A percentile compares a stretch with the other conserved stretches of the same genome.
Conservation (phyloP, 2,888 invertebrate species). For the Pachymerium ferrugineum region DNA sequence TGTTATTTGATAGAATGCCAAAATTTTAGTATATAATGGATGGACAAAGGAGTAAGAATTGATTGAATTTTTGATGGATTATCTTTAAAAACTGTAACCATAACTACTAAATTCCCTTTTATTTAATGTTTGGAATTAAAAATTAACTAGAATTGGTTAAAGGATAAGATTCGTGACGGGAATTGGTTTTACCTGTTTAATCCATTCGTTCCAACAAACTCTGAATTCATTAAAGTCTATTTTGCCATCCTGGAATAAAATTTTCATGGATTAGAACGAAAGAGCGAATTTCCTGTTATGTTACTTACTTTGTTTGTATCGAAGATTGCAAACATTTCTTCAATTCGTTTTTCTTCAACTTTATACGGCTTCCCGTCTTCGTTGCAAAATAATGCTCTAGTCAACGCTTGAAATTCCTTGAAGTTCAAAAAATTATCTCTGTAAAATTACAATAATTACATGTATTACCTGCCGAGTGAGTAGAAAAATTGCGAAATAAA, state of each 20-base stretch:
- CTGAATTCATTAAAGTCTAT: conserved; percentile 77
- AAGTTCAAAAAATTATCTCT: conserved; percentile 72
- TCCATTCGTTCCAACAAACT: conserved; percentile 84
- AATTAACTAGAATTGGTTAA: not conserved
- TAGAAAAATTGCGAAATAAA: too few relatives aligned
- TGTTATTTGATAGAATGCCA: conserved; percentile 12
- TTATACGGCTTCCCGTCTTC: conserved; percentile 77
- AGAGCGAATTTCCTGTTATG: not conserved
- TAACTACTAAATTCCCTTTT: not conserved
- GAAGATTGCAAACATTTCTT: conserved; percentile 73
- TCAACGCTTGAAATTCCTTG: conserved; percentile 72
- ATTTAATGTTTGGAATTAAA: not conserved
- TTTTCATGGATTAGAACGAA: not conserved
- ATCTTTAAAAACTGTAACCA: not conserved
- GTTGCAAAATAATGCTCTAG: conserved; percentile 78
- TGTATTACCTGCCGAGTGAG: too few relatives aligned
- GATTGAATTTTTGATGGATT: not conserved
- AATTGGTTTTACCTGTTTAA: conserved; percentile 64
- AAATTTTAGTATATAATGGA: conserved; percentile 10
- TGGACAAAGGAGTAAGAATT: conserved; percentile 4
- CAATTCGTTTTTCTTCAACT: conserved; percentile 62
- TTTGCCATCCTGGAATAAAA: conserved; percentile 43
- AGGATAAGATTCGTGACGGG: not conserved
- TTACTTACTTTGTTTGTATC: conserved; percentile 59
- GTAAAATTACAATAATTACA: conserved; percentile 37